Percentiles rank a stretch among this genome's conserved stretches.
These are phyloP conservation scores for Apocheima hispidaria DNA, from an alignment of 2,888 invertebrate genomes.

Conservation along the genomic window DNA sequence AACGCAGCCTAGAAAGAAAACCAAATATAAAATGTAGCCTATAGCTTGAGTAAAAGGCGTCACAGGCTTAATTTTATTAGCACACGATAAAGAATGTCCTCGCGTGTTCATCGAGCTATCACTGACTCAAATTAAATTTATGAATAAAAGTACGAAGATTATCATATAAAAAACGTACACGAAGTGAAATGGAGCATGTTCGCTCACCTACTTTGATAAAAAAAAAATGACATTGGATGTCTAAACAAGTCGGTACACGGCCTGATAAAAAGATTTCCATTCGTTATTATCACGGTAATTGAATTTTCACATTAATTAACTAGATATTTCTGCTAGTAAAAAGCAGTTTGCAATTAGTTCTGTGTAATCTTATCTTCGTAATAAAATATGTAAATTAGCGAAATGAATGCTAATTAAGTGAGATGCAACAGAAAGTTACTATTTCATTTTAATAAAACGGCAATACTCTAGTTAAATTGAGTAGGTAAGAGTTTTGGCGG, in stretches of 20 bases:
- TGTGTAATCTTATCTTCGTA: constrained; percentile 17
- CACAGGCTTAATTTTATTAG: too few species aligned
- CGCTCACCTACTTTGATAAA: constrained; percentile 5
- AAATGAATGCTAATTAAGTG: background rate
- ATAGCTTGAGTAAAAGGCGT: too few species aligned
- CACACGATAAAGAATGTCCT: background rate
- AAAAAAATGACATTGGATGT: constrained; percentile 14
- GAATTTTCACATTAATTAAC: constrained; percentile 35
- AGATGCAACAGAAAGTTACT: constrained; percentile 15
- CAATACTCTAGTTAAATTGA: too few species aligned
- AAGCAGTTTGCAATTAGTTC: constrained; percentile 38
- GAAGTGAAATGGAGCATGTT: constrained; percentile 26
- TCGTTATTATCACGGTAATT: constrained; percentile 31
- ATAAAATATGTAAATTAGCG: background rate
- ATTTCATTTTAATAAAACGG: background rate
- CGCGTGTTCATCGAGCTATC: constrained; percentile 1
- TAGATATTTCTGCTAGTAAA: constrained; percentile 38
- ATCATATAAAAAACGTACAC: constrained; percentile 6
- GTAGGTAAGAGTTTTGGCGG: too few species aligned
- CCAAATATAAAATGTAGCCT: too few species aligned
- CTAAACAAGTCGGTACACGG: background rate
- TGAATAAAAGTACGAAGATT: constrained; percentile 16
- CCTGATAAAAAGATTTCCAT: constrained; percentile 31
- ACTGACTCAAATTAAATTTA: constrained; percentile 6
- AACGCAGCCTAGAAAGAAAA: too few species aligned